phyloP scores from a whole-genome alignment of 2,797 vertebrate species.

The Pipistrellus nathusii region DNA sequence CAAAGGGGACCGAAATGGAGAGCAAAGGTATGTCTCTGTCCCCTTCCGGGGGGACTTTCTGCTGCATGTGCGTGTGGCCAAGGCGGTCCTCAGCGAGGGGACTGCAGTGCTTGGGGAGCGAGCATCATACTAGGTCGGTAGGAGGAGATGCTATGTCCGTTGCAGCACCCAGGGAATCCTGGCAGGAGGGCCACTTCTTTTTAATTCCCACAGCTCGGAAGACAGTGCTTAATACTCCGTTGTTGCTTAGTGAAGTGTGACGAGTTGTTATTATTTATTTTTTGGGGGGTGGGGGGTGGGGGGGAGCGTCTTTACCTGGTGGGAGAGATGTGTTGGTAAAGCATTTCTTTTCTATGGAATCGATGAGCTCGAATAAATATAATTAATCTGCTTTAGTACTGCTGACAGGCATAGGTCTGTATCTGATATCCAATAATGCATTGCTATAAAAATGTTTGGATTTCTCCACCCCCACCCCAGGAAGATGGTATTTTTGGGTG shows the following conservation, averaged over 20 bases:
- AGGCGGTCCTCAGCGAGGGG: constrained; percentile 76
- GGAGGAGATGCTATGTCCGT: constrained; percentile 78
- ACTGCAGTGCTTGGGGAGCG: constrained; percentile 87
- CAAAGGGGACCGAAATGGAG: constrained; percentile 89
- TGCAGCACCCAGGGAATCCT: constrained; percentile 76
- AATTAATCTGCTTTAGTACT: constrained; percentile 77
- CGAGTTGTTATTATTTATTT: constrained; percentile 55
- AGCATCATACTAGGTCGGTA: constrained; percentile 79
- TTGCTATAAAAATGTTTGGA: constrained; percentile 69
- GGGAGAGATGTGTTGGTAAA: constrained; percentile 81
- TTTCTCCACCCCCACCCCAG: constrained; percentile 64
- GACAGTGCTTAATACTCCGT: constrained; percentile 78
- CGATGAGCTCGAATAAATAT: constrained; percentile 81
- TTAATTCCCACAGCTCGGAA: constrained; percentile 78
- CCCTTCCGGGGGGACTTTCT: constrained; percentile 64
- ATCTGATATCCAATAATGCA: constrained; percentile 72
- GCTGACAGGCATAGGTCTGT: constrained; percentile 70
- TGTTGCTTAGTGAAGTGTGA: constrained; percentile 80
- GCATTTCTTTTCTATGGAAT: constrained; percentile 82
- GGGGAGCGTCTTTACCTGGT: constrained; percentile 60
- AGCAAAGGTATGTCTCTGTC: constrained; percentile 82
- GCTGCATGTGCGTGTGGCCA: constrained; percentile 70
- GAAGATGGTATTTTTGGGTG: constrained; percentile 74
- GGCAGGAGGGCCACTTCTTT: constrained; percentile 77
- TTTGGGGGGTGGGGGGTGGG: not conserved